A percentile compares a stretch with the other conserved stretches of the same genome.
phyloP scores from a whole-genome alignment of 2,113 vertebrate genomes.

The Herpailurus yagouaroundi region DNA sequence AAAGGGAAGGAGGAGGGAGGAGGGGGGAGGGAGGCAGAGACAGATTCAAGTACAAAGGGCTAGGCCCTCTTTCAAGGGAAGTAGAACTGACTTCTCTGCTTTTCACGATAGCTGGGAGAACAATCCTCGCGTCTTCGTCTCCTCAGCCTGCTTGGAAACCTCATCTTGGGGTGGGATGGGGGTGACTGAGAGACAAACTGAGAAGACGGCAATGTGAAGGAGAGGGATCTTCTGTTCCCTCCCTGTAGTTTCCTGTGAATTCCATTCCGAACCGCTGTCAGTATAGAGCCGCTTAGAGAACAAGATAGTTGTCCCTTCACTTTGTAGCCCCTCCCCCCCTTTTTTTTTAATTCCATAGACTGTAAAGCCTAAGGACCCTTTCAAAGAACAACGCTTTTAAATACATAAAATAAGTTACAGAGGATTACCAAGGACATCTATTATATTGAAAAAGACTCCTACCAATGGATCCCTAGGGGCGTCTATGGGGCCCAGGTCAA shows the following conservation, averaged over 20 bases:
- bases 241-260: not conserved
- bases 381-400: not conserved
- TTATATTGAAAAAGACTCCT: not conserved
- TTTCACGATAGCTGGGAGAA: not conserved
- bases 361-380: not conserved
- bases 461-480: not conserved
- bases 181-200: not conserved
- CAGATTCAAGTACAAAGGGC: not conserved
- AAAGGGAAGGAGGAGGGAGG: no score
- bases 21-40: not conserved
- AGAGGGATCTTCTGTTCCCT: not conserved
- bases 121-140: not conserved
- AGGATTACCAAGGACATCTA: not conserved
- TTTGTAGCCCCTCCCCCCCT: not conserved
- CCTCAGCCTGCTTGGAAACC: not conserved
- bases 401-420: not conserved
- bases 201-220: not conserved
- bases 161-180: not conserved
- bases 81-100: not conserved
- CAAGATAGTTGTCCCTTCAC: not conserved
- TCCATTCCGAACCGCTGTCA: not conserved
- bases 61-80: not conserved
- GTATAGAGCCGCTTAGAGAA: not conserved
- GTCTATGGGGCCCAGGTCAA: not conserved
- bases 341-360: not conserved